Evolutionary conservation across 2,113 vertebrate species (phyloP).

Genomic region (Cyanoderma ruficeps): DNA sequence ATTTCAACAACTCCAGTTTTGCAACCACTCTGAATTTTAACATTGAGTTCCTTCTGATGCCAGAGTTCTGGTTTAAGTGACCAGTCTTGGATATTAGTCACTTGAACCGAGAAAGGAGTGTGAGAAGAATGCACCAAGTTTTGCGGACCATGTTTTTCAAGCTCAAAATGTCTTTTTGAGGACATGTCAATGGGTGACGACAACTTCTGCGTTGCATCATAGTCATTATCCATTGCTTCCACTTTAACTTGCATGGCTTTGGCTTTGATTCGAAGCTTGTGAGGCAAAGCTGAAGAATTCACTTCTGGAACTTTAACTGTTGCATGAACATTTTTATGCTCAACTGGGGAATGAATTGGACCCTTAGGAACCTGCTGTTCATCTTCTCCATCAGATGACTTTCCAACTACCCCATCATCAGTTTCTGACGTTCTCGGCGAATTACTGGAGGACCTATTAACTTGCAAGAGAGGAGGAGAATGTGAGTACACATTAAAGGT

Average conservation of each 20-base stretch:
- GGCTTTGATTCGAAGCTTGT: slow-evolving; percentile 94
- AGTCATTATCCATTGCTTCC: slow-evolving; percentile 87
- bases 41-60: slow-evolving; percentile 79
- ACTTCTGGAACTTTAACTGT: slow-evolving; percentile 89
- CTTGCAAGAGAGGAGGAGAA: slow-evolving; percentile 84
- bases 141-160: slow-evolving; percentile 68
- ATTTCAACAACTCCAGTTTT: slow-evolving; percentile 68
- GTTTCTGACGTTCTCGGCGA: slow-evolving; percentile 89
- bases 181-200: slow-evolving; percentile 77
- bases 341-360: slow-evolving; percentile 76
- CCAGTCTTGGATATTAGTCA: slow-evolving; percentile 90
- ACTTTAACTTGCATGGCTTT: slow-evolving; percentile 91
- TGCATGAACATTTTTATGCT: slow-evolving; percentile 81
- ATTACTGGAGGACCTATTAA: slow-evolving; percentile 86
- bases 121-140: slow-evolving; percentile 75
- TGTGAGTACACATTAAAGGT: slow-evolving; percentile 80
- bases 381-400: slow-evolving; percentile 92
- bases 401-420: slow-evolving; percentile 86
- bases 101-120: slow-evolving; percentile 88
- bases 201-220: slow-evolving; percentile 82
- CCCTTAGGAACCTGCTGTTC: slow-evolving; percentile 97
- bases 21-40: slow-evolving; percentile 74
- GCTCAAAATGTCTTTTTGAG: slow-evolving; percentile 75
- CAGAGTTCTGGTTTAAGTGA: slow-evolving; percentile 84
- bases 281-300: slow-evolving; percentile 88